These are phyloP conservation scores for Melanerpes aurifrons DNA, from an alignment of 2,113 vertebrate species.

Conservation along the genomic window DNA sequence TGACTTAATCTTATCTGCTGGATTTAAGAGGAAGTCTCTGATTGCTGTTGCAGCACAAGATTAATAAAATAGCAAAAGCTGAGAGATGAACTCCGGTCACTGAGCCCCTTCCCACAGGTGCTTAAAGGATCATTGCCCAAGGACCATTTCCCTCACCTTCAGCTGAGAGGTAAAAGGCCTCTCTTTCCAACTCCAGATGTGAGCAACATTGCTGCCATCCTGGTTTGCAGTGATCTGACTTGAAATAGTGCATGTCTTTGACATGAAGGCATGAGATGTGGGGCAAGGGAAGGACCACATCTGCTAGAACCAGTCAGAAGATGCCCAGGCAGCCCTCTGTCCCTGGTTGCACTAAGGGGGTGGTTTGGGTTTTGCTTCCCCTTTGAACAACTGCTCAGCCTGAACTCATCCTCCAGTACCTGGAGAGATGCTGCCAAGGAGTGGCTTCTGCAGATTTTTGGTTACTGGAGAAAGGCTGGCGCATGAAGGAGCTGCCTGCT, in stretches of 20 bases:
- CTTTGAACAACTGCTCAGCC: conserved; percentile 2
- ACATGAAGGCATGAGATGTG: background rate
- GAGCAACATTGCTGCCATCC: background rate
- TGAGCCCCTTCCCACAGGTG: background rate
- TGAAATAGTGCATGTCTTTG: background rate
- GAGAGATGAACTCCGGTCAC: background rate
- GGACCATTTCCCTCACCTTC: background rate
- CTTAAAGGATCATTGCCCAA: background rate
- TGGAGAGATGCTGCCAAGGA: background rate
- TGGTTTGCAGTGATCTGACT: background rate
- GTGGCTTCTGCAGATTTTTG: conserved; percentile 29
- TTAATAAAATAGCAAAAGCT: background rate
- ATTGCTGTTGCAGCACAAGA: background rate
- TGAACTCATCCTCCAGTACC: conserved; percentile 12
- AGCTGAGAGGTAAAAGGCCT: background rate
- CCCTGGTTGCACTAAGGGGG: fast-evolving
- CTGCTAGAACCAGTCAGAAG: background rate
- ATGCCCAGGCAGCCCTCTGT: background rate
- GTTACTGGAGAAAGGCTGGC: background rate
- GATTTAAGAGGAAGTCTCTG: background rate
- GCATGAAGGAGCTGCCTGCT: background rate
- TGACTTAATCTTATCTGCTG: background rate
- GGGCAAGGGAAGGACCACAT: background rate
- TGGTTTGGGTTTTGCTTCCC: background rate
- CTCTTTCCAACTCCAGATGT: background rate